Evolutionary conservation across 2,113 vertebrate genomes (phyloP), one percentile per base, ranked within the genome.

Genomic region (Panthera tigris): DNA sequence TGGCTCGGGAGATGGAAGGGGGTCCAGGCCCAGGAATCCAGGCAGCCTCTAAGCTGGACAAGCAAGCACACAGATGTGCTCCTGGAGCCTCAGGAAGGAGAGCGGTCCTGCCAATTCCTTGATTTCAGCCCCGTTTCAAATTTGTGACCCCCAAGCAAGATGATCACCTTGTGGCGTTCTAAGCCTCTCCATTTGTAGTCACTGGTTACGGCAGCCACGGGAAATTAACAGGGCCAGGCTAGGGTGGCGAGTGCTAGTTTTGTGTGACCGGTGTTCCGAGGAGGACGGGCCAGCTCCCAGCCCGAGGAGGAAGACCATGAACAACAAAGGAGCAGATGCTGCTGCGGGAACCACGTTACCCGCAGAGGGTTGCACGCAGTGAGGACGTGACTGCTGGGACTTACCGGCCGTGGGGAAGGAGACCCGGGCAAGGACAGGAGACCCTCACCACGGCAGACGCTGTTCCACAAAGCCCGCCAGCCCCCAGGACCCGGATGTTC

Each of bases 361-460:
- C 45, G 33, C 19, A 33, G 25, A 84, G 31, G 36, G 39, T 27
- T 66, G 48, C 0, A 23, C 2, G 45, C 68, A 18, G 68, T 19
- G 36, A 71, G 10, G 14, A 23, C 79, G 73, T 18, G 69, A 79
- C 27, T 36, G 63, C 48, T 3, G 4, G 29, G 48, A 11, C 31
- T 4, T 5, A 57, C 45, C 1, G 1, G 48, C 27, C 0, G 2
- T 10, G n/a, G 33, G 11, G 13, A 31, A 66, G 19, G 6, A 69
- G 57, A 19, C 29, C 0, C 1, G 0, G 1, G 13, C 7, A 12
- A 7, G 83, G 41, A 48, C 3, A 29, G 23, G 19, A 10, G 68
- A 29, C 55, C 8, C 9, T 68, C 5, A 14, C 16, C 7, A 25
- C 7, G 16, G 31, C 7, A 63, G 76, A n/a, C 21, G 0, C 33